phyloP scores from a whole-genome alignment of 1,140 invertebrate species.

The Portunus trituberculatus region DNA sequence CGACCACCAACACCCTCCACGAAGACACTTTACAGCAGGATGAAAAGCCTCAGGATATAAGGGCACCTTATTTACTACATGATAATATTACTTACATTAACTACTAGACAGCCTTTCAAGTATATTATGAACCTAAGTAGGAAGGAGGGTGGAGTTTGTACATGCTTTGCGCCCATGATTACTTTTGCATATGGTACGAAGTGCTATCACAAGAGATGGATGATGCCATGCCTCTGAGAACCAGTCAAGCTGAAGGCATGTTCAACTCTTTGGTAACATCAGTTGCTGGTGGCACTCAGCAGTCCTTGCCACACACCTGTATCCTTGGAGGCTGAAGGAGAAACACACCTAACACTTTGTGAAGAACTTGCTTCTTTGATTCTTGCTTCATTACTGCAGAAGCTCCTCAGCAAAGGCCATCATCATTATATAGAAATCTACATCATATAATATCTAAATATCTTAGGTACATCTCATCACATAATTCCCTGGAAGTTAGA shows the following conservation, averaged over 20 bases:
- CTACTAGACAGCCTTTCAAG: conserved; percentile 66
- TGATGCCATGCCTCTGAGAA: conserved; percentile 52
- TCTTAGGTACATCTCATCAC: conserved; percentile 76
- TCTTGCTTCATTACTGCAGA: conserved; percentile 71
- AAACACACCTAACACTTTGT: conserved; percentile 37
- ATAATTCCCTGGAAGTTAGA: conserved; percentile 76
- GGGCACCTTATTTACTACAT: conserved; percentile 65
- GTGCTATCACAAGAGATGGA: conserved; percentile 59
- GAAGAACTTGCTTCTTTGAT: conserved; percentile 64
- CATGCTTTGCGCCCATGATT: conserved; percentile 69
- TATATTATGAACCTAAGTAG: conserved; percentile 59
- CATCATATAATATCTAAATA: conserved; percentile 73
- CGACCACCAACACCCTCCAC: conserved; percentile 44
- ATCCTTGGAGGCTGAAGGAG: conserved; percentile 16
- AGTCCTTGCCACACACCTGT: background rate
- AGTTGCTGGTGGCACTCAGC: background rate
- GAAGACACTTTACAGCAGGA: conserved; percentile 71
- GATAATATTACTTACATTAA: conserved; percentile 59
- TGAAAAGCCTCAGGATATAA: conserved; percentile 70
- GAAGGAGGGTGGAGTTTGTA: conserved; percentile 73
- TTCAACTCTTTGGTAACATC: conserved; percentile 15
- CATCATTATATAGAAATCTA: conserved; percentile 70
- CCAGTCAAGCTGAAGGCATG: conserved; percentile 36
- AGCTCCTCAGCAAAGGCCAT: conserved; percentile 69
- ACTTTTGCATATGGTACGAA: conserved; percentile 67